A percentile compares a stretch with the other conserved stretches of the same genome.
Evolutionary conservation across 2,797 vertebrate species (phyloP).

Genomic region (Tachyglossus aculeatus): DNA sequence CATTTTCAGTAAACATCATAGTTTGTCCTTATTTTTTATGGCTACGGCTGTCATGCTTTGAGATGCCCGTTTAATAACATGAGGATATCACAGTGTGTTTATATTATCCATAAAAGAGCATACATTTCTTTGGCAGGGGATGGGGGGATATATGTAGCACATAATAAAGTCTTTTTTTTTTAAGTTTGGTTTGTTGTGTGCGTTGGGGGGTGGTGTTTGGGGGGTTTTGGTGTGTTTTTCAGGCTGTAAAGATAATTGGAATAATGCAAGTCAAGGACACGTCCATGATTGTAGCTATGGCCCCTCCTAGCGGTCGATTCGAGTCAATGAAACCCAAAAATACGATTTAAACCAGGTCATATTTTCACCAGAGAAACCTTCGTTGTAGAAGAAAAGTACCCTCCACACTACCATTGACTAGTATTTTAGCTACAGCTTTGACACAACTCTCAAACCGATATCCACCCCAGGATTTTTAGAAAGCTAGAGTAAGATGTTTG

Average conservation of each 20-base stretch:
- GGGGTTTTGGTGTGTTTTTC: too few species aligned
- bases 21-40: constrained; percentile 37
- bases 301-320: constrained; percentile 76
- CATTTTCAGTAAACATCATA: constrained; percentile 56
- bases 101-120: constrained; percentile 42
- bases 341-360: constrained; percentile 20
- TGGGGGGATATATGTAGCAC: constrained; percentile 10
- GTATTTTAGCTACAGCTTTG: constrained; percentile 31
- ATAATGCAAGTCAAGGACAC: constrained; percentile 64
- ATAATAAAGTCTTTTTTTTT: constrained; percentile 42
- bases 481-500: too few species aligned
- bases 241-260: constrained; percentile 52
- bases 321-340: constrained; percentile 35
- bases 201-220: constrained; percentile 28
- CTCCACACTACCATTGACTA: constrained; percentile 25
- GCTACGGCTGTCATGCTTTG: constrained; percentile 45
- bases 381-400: constrained; percentile 5
- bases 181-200: constrained; percentile 60
- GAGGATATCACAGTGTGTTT: constrained; percentile 40
- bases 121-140: constrained; percentile 23
- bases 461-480: too few species aligned
- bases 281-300: constrained; percentile 72
- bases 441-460: constrained; percentile 29
- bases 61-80: constrained; percentile 46
- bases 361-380: constrained; percentile 29